Base-by-base conservation (phyloP, 2,797 vertebrate genomes). In the Enteromius afrohamiltoni region DNA sequence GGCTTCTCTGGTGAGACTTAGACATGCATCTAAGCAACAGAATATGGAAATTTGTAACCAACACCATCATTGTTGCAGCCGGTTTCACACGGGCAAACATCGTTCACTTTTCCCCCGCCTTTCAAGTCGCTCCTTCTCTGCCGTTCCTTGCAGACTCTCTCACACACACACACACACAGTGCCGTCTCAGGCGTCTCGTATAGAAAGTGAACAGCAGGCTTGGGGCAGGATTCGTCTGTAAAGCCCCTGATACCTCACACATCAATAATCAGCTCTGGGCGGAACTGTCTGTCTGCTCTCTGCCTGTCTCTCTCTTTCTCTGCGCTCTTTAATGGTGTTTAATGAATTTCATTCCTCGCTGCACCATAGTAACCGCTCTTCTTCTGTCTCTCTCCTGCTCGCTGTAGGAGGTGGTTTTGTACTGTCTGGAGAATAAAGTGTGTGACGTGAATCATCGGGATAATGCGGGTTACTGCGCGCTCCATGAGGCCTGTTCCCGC, bases 401-500 rank as follows among this genome's bases (percentile, higher is more conserved):
- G 26, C 76, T 83, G 60, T 74, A 95, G 95, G 95, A 95, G 92
- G 95, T 95, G 86, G 97, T 99, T 91, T 93, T 99, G 84, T 99
- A 99, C 90, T 99, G 98, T 92, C 92, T 99, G 94, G 98, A 99
- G 92, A 99, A 95, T 93, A 94, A 97, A 93, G 96, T 98, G 65
- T 98, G 97, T 70, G 98, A 99, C 71, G 97, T 99, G 92, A 99
- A 99, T 91, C 98, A 99, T 91, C 94, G 97, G 23, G 98, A 99
- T 94, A 98, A 99, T 14, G 98, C 98, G 0, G 98, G 98, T 58
- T 99, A 99, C 93, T 98, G 97, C 31, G 98, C 98, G 34, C 95
- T 99, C 73, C 98, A 99, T 0, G 98, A 99, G 88, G 98, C 98
- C n/a, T 99, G 98, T 77, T 97, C 97, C 51, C 93, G 96, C 0